phyloP scores from a whole-genome alignment of 2,113 vertebrate genomes.

The Dermatemys mawii region DNA sequence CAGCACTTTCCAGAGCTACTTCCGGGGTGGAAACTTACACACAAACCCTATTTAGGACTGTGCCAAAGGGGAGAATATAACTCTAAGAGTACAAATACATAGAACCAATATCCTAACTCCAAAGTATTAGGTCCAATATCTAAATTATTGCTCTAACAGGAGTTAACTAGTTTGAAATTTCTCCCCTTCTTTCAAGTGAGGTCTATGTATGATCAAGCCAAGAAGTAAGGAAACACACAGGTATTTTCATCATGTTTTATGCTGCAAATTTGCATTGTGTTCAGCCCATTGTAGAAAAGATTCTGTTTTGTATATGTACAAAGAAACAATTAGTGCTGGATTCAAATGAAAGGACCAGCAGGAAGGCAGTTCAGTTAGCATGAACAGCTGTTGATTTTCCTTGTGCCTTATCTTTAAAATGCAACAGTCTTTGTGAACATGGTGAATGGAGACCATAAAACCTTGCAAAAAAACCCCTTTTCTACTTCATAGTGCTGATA shows the following conservation, averaged over 20 bases:
- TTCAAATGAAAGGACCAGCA: constrained; percentile 17
- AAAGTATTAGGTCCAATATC: neutral
- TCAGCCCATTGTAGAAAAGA: constrained; percentile 19
- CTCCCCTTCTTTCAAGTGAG: neutral
- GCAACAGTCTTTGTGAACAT: constrained; percentile 1
- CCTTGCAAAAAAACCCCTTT: neutral
- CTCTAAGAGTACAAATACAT: neutral
- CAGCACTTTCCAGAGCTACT: neutral
- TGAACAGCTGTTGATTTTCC: constrained; percentile 34
- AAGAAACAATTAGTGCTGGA: constrained; percentile 25
- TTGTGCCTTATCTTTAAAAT: constrained; percentile 57
- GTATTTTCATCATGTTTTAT: neutral
- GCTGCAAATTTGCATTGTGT: neutral
- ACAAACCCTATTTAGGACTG: neutral
- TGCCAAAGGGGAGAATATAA: neutral
- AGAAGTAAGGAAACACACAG: neutral
- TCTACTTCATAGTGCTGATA: neutral
- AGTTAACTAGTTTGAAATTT: neutral
- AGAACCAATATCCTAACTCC: neutral
- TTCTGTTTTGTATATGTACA: constrained; percentile 20
- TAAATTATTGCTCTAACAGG: neutral
- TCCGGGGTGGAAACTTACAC: neutral
- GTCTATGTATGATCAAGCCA: neutral
- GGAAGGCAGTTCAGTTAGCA: constrained; percentile 14
- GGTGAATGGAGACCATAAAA: neutral